A percentile compares a stretch with the other conserved stretches of the same genome.
phyloP scores from a whole-genome alignment of 2,888 invertebrate genomes.

The Drosophila colorata region DNA sequence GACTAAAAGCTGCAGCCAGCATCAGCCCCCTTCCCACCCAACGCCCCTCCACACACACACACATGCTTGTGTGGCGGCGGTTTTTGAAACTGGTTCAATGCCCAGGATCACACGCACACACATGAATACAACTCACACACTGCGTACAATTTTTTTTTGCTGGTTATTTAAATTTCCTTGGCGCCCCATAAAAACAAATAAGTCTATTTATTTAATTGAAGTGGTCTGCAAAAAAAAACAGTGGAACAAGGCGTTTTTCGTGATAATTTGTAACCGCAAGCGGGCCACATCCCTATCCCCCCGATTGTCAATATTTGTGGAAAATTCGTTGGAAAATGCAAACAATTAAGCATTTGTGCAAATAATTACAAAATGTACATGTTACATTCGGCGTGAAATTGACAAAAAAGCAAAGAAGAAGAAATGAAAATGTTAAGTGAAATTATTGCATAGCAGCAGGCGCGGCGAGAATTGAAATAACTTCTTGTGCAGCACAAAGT shows the following conservation, averaged over 20 bases:
- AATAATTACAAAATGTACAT: conserved; percentile 63
- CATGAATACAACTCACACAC: conserved; percentile 8
- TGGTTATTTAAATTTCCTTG: conserved; percentile 70
- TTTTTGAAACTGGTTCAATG: conserved; percentile 67
- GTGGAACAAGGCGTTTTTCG: conserved; percentile 28
- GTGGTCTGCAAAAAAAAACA: conserved; percentile 39
- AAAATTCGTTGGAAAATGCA: conserved; percentile 70
- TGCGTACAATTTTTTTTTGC: conserved; percentile 41
- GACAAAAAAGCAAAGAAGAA: conserved; percentile 36
- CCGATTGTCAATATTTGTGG: conserved; percentile 71
- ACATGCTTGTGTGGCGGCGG: conserved; percentile 10
- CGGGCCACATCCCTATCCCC: neutral
- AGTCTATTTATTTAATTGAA: conserved; percentile 79
- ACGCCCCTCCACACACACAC: neutral
- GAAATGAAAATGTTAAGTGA: conserved; percentile 21
- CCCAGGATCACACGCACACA: conserved; percentile 25
- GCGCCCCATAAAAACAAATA: conserved; percentile 66
- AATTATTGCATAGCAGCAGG: conserved; percentile 23
- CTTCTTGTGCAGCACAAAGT: conserved; percentile 35
- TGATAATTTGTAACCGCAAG: conserved; percentile 35
- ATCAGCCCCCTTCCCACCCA: neutral
- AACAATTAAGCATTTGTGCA: conserved; percentile 76
- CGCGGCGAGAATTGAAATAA: conserved; percentile 18
- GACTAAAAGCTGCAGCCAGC: conserved; percentile 71
- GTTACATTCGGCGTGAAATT: conserved; percentile 71